phyloP scores from a whole-genome alignment of 1,140 invertebrate species.

The Littorina saxatilis region DNA sequence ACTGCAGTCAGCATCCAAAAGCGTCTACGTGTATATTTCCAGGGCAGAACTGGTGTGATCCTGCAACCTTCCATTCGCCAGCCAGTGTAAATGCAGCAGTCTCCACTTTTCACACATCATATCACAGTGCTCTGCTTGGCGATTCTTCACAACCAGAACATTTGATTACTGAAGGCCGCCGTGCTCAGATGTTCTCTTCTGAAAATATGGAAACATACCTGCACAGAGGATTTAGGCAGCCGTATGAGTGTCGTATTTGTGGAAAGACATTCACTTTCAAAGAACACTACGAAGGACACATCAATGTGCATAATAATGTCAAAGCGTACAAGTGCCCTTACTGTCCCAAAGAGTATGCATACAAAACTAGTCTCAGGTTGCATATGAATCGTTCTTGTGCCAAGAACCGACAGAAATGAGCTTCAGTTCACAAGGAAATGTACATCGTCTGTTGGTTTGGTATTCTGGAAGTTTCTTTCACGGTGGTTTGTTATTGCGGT shows the following conservation, averaged over 20 bases:
- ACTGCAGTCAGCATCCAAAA: no score
- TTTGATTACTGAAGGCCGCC: no score
- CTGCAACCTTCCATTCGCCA: background rate
- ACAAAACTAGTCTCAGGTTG: constrained; percentile 19
- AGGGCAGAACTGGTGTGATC: background rate
- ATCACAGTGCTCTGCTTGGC: background rate
- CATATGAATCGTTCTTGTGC: background rate
- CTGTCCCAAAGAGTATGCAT: constrained; percentile 14
- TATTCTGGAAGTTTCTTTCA: no score
- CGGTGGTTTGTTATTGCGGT: no score
- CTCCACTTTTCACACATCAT: background rate
- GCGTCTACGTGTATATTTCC: background rate
- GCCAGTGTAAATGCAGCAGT: background rate
- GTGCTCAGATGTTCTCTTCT: background rate
- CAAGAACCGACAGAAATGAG: background rate
- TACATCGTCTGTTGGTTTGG: no score
- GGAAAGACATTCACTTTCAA: constrained; percentile 9
- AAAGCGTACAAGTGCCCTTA: constrained; percentile 24
- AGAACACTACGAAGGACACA: constrained; percentile 23
- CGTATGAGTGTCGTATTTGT: constrained; percentile 8
- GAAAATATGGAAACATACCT: background rate
- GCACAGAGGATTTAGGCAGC: background rate
- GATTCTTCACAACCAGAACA: no score
- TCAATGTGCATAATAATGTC: constrained; percentile 24
- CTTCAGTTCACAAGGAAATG: no score